These are phyloP conservation scores for Odocoileus virginianus DNA, from an alignment of 2,113 vertebrate genomes.

Conservation along the genomic window DNA sequence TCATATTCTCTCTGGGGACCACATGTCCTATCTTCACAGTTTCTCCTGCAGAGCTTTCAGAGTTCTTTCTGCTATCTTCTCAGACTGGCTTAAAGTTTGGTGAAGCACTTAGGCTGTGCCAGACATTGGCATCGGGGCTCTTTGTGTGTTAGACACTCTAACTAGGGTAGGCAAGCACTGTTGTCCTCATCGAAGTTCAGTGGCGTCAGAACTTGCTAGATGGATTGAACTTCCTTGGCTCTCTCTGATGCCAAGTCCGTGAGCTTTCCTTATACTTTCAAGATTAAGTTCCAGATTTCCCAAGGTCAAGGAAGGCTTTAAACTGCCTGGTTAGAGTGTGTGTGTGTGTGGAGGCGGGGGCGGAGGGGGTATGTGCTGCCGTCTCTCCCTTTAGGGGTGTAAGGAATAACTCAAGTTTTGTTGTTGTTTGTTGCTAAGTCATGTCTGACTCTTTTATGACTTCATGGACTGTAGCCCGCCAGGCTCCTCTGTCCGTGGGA, in stretches of 20 bases:
- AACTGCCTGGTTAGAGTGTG: not conserved
- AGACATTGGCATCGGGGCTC: not conserved
- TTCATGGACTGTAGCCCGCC: not conserved
- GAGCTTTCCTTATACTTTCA: not conserved
- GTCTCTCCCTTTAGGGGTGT: not conserved
- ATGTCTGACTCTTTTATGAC: not conserved
- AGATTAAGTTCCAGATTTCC: not conserved
- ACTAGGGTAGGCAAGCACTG: too few species aligned
- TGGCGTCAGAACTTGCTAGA: not conserved
- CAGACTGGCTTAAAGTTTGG: not conserved
- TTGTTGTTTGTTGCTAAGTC: not conserved
- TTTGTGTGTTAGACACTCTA: not conserved
- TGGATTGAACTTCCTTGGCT: not conserved
- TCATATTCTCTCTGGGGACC: not conserved
- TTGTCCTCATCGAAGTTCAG: not conserved
- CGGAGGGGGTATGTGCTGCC: not conserved
- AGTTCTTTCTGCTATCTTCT: not conserved
- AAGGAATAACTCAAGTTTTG: not conserved
- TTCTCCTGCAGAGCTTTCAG: not conserved
- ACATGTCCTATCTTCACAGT: accelerated
- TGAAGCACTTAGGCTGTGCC: not conserved
- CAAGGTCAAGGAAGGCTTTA: not conserved
- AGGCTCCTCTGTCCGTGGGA: not conserved
- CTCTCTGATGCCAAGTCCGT: not conserved
- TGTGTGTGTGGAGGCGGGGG: not conserved